Base-by-base conservation (phyloP, 2,888 invertebrate genomes). In the Abrostola triplasia region DNA sequence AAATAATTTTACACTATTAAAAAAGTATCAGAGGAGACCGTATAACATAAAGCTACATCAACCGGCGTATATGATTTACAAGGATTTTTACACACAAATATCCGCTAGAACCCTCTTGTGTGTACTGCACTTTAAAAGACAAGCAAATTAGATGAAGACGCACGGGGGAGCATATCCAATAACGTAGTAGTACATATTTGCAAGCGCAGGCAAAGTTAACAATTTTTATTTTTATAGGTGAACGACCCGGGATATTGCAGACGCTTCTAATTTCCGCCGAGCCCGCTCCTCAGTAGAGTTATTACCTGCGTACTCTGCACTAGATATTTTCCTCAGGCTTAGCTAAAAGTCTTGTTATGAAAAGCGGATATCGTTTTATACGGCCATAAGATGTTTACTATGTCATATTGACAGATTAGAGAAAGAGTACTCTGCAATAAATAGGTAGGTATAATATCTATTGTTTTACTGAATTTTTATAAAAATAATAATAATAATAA, bases 241-340 rank as follows among this genome's bases (percentile, higher is more conserved):
- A 84, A 84, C 81, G 79, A 76, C 74, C 83, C 80, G 81, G 87
- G 86, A 88, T 88, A 88, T 88, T 88, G 86, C 87, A 84, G 84
- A 84, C 84, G 82, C 79, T 88, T 87, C 84, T 88, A 88, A 90
- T 90, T 89, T 89, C 89, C 89, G 88, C 79, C 80, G 74, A 50
- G 77, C 80, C 70, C 75, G 76, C 77, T 72, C 71, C 77, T 75
- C 73, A 62, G 64, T 67, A 67, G 78, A 87, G 83, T 86, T 87
- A 87, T 87, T 87, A 88, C 84, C 83, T 80, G 80, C 78, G 80
- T 82, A 83, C 80, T 86, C 84, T 80, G 77, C 83, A 70, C 80
- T 84, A 84, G 83, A 86, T 82, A 86, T 85, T 87, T 85, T 84
- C 75, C 67, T 77, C 58, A 50, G 62, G 73, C 67, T 78, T 73